Base-by-base conservation (phyloP, 2,797 vertebrate species). In the Argentina silus region DNA sequence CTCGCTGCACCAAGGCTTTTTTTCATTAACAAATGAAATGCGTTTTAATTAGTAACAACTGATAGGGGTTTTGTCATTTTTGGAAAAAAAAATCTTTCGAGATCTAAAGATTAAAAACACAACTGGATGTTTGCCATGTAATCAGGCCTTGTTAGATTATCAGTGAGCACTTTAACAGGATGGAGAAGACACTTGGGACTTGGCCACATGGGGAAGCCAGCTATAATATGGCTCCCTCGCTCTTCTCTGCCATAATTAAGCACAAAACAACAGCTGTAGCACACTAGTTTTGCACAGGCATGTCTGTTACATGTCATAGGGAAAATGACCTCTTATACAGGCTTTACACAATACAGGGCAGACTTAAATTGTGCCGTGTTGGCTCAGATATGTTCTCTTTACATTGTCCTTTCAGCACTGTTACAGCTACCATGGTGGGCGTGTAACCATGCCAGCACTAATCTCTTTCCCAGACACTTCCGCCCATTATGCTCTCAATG, bases 11-110 rank as follows among this genome's bases (percentile, higher is more conserved):
- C n/a, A 11, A 43, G 11, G 14, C 21, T 60, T 69, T 51, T 7
- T 71, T 59, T 66, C 53, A 65, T 69, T 74, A 27, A 67, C 59
- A 66, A 65, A 70, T 69, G 7, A 56, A 64, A 47, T 69, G 56
- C 69, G 56, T 59, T 74, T 65, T 57, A 69, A 69, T 69, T 44
- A 65, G 66, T 19, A 69, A 55, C 50, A 62, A 70, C 45, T 67
- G 63, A 76, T 63, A 65, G 19, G 55, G 23, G 17, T 70, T 57
- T 67, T 43, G 36, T 75, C 19, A 36, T 6, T 60, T 73, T 56
- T 47, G 27, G 27, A 36, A 4, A 36, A 17, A 68, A 19, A 23
- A n/a, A 57, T 75, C 61, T 76, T 56, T 55, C 55, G 9, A 23
- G 45, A 62, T 74, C 69, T 45, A 14, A 71, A 17, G 17, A 17